Evolutionary conservation across 2,888 invertebrate genomes (phyloP).

Genomic region (Scaptomyza parva): DNA sequence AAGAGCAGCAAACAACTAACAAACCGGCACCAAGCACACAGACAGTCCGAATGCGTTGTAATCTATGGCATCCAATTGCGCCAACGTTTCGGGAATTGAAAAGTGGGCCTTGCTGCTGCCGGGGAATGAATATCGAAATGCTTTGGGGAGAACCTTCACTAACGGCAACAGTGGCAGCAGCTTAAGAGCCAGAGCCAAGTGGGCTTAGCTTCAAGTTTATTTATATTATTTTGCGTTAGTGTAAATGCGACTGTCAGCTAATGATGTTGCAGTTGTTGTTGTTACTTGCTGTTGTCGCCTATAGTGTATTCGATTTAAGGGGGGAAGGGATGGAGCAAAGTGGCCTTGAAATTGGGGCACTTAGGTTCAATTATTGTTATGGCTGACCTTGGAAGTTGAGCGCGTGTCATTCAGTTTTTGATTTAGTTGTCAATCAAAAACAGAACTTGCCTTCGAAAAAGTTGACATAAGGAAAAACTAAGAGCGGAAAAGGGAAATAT

Average conservation of each 20-base stretch:
- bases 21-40: slow-evolving; percentile 23
- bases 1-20: not conserved
- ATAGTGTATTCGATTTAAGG: not conserved
- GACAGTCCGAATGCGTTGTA: slow-evolving; percentile 27
- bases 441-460: slow-evolving; percentile 3
- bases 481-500: not conserved
- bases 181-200: slow-evolving; percentile 43
- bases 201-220: slow-evolving; percentile 60
- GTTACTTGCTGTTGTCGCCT: not conserved
- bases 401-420: slow-evolving; percentile 12
- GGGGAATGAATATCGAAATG: slow-evolving; percentile 12
- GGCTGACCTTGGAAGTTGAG: slow-evolving; percentile 29
- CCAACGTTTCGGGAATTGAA: slow-evolving; percentile 33
- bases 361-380: slow-evolving; percentile 32
- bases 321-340: slow-evolving; percentile 1
- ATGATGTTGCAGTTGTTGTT: slow-evolving; percentile 21
- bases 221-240: slow-evolving; percentile 39
- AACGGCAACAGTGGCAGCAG: slow-evolving; percentile 26
- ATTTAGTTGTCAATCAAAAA: slow-evolving; percentile 19
- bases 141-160: slow-evolving; percentile 14
- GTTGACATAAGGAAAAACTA: not conserved
- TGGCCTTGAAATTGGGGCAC: slow-evolving; percentile 21
- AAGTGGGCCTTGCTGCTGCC: slow-evolving; percentile 2
- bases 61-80: slow-evolving; percentile 47
- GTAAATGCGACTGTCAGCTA: slow-evolving; percentile 23